Base-by-base conservation (phyloP, 2,797 vertebrate species). In the Ambastaia sidthimunki region DNA sequence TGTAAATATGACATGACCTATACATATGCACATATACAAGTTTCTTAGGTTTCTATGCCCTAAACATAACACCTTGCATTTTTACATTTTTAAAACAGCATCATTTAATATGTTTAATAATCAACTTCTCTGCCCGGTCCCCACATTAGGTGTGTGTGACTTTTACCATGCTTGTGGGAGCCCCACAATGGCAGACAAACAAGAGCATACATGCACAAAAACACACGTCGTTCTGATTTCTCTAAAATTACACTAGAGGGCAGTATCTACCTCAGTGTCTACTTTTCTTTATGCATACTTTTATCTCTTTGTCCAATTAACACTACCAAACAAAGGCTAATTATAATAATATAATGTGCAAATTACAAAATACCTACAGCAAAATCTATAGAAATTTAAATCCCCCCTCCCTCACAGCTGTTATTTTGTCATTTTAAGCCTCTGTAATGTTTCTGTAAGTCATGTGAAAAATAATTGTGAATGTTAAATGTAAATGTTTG, bases 161-260 rank as follows among this genome's bases (percentile, higher is more conserved):
- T 37, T 37, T 37, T 5, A 37, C 34, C 34, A 37, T 37, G 6
- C 34, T 6, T 37, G 34, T 37, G 34, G 6, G 34, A 7, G 9
- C 34, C 31, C 31, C 31, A 31, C 31, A 37, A 37, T 37, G 6
- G 34, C 9, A 37, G 34, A 37, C 34, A 37, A 37, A 37, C 34
- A 37, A 37, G 34, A 37, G 9, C 34, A 37, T 37, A 37, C 9
- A 37, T 37, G 7, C 5, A 37, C 5, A 37, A 0, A 37, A 1
- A 37, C 34, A 7, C 34, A 7, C 34, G 6, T 1, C 25, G 41
- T 18, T 54, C 34, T 11, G 10, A 16, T 31, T 75, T 80, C 48
- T 72, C 18, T 7, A 28, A 4, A 11, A 25, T 50, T 48, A 73
- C 90, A 90, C 86, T 88, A 89, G 89, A 88, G 89, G 87, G 66